A percentile compares a stretch with the other conserved stretches of the same genome.
These are phyloP conservation scores for Phaethornis superciliosus DNA, from an alignment of 2,113 vertebrate species.

Conservation along the genomic window DNA sequence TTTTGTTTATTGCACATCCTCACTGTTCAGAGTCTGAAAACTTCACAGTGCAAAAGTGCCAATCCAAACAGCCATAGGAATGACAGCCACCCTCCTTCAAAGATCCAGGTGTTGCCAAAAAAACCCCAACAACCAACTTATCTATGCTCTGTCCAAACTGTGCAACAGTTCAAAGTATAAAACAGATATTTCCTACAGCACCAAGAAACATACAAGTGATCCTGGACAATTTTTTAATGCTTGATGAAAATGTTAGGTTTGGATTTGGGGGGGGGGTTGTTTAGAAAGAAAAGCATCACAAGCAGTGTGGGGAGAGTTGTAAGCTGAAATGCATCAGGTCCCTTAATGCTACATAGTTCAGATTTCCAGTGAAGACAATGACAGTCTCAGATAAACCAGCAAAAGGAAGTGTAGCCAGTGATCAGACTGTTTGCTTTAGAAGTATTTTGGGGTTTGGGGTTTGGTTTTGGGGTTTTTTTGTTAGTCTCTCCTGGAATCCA, in stretches of 20 bases:
- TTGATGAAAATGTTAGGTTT: not conserved
- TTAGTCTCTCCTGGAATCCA: not conserved
- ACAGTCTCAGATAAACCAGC: not conserved
- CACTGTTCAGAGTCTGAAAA: not conserved
- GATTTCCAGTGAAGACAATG: not conserved
- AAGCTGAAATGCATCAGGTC: not conserved
- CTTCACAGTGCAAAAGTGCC: not conserved
- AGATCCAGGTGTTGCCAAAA: not conserved
- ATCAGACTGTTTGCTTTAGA: not conserved
- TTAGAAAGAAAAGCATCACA: not conserved
- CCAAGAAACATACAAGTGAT: not conserved
- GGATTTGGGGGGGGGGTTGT: not conserved
- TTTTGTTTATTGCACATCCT: not conserved
- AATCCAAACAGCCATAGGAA: not conserved
- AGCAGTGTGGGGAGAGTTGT: not conserved
- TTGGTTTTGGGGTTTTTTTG: not conserved
- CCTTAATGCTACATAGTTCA: not conserved
- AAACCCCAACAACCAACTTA: not conserved
- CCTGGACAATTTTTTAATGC: not conserved
- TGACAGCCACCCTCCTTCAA: not conserved
- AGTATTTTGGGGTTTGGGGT: not conserved
- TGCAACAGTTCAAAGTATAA: not conserved
- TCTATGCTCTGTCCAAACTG: not conserved
- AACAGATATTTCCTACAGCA: not conserved
- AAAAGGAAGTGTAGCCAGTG: not conserved